Evolutionary conservation across 2,113 vertebrate species (phyloP), one percentile per base, ranked within the genome.

Genomic region (Passer montanus): DNA sequence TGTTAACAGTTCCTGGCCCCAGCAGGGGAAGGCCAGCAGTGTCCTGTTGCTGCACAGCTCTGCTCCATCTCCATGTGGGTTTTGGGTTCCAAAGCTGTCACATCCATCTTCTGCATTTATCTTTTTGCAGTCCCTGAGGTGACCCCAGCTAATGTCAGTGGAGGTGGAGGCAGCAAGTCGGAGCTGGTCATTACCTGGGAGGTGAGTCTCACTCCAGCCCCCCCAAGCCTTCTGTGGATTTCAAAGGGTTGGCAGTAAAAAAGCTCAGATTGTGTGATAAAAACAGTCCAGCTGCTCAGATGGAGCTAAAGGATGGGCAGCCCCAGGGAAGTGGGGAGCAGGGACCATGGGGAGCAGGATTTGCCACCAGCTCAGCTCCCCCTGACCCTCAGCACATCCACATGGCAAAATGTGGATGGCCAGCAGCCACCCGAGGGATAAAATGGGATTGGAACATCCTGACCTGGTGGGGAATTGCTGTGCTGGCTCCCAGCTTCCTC

Each of bases 151-250:
- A 99, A 99, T 5, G 99, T 99, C 97, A 99, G 99, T 8, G 99
- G 99, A 94, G 99, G 99, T 21, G 99, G 99, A 80, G 99, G 99
- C 94, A 99, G 98, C 97, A 99, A 99, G 90, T 99, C 99, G 4
- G 99, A 99, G 97, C 98, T 99, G 98, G 99, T 99, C 97, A 99
- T 99, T 97, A 99, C 99, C 28, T 99, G 99, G 99, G 99, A 99
- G 99, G 99, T 99, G 98, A 99, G 98, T 76, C 20, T 17, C 24
- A 31, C 30, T 33, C 23, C 62, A n/a, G 53, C 27, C 33, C 11
- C 19, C 59, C n/a, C 23, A 0, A 39, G 33, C 37, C 14, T 67
- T 19, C 31, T 28, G 50, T 7, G 50, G 23, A 9, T 75, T 63
- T 67, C 52, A 43, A 11, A 56, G 8, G 2, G 9, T 14, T 55